Percentiles rank a stretch among this genome's conserved stretches.
Conservation (phyloP, 2,888 invertebrate species). For the Parnassius orleans region DNA sequence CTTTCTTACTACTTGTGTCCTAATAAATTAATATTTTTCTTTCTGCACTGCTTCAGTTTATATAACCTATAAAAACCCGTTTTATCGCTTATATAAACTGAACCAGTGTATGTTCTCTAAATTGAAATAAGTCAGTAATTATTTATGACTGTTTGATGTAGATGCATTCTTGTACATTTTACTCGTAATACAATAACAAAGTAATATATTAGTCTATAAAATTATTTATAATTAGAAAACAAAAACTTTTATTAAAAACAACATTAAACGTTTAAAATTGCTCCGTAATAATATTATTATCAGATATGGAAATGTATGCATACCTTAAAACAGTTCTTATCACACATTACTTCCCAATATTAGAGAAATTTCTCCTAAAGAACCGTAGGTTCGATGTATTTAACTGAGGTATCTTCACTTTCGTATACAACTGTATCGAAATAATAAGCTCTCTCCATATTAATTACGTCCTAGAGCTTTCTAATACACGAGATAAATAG, state of each 20-base stretch:
- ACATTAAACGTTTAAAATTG: constrained; percentile 17
- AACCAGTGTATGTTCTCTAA: no score
- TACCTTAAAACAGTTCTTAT: constrained; percentile 40
- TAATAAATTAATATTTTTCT: no score
- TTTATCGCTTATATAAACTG: no score
- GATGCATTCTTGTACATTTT: no score
- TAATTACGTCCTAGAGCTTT: constrained; percentile 73
- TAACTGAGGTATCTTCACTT: constrained; percentile 52
- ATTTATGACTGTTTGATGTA: no score
- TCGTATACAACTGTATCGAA: constrained; percentile 52
- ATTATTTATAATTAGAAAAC: constrained; percentile 7
- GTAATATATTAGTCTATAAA: no score
- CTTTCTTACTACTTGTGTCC: no score
- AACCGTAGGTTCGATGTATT: constrained; percentile 48
- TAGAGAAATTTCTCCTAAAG: constrained; percentile 70
- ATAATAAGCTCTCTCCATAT: constrained; percentile 74
- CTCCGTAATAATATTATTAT: constrained; percentile 33
- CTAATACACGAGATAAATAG: constrained; percentile 63
- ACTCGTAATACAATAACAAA: no score
- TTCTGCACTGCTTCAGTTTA: no score
- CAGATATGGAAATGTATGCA: constrained; percentile 31
- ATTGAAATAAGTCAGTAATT: no score
- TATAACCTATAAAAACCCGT: no score
- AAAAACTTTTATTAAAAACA: constrained; percentile 21
- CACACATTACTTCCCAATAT: constrained; percentile 46